Evolutionary conservation across 2,888 invertebrate species (phyloP).

Genomic region (Tipula unca): DNA sequence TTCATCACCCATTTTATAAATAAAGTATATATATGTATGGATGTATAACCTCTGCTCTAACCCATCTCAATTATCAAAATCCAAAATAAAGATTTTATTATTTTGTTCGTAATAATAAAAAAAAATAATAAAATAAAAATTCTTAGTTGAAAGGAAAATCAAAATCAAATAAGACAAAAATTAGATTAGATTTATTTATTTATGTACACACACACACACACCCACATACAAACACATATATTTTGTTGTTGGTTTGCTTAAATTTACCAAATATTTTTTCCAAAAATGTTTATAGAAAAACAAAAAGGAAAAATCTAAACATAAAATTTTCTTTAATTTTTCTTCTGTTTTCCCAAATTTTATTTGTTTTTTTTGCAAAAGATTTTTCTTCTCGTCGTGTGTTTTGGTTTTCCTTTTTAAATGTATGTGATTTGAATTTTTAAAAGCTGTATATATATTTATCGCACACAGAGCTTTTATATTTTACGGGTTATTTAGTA

Average conservation of each 20-base stretch:
- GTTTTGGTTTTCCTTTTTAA: background rate
- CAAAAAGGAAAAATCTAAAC: background rate
- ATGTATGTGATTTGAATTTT: background rate
- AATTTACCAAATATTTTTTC: background rate
- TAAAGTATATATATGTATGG: no score
- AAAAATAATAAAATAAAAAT: background rate
- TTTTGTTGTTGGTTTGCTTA: background rate
- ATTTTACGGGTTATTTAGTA: background rate
- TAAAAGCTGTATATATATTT: background rate
- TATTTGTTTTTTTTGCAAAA: background rate
- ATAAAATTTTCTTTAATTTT: background rate
- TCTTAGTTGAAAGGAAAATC: background rate
- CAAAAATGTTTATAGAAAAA: background rate
- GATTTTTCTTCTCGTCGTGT: background rate
- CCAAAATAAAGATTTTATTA: background rate
- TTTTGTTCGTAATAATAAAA: background rate
- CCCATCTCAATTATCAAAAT: background rate
- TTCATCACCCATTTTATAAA: background rate
- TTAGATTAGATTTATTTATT: constrained; percentile 14
- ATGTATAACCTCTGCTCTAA: background rate
- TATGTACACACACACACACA: background rate
- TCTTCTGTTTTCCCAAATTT: background rate
- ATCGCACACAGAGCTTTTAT: background rate
- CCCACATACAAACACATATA: background rate
- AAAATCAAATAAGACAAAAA: background rate